Conservation (phyloP, 2,888 invertebrate species). For the Uropetala carovei region DNA sequence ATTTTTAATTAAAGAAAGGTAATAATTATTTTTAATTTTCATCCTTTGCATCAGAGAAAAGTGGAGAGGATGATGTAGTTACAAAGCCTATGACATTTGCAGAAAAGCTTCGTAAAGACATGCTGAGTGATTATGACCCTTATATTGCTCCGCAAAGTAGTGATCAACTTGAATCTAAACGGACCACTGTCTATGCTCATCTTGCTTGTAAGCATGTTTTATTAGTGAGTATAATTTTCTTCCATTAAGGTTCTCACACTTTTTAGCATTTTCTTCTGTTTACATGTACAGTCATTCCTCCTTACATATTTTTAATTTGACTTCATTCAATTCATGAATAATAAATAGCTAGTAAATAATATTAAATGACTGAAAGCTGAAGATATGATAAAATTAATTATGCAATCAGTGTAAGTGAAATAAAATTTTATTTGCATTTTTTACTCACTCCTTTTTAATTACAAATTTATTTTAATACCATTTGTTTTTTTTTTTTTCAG, state of each 20-base stretch:
- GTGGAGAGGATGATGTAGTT: background rate
- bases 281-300: background rate
- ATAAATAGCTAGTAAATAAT: background rate
- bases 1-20: too few species aligned
- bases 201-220: background rate
- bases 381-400: too few species aligned
- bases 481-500: slow-evolving; percentile 31
- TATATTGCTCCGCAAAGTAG: background rate
- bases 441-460: background rate
- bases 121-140: background rate
- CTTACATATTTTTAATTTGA: background rate
- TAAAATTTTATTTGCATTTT: background rate
- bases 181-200: background rate
- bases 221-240: background rate
- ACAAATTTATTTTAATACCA: background rate
- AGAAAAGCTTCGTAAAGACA: background rate
- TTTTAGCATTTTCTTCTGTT: background rate
- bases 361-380: too few species aligned
- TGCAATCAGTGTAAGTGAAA: background rate
- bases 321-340: background rate
- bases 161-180: background rate
- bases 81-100: background rate
- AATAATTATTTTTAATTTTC: too few species aligned
- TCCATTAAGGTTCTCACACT: background rate
- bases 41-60: background rate